phyloP scores from a whole-genome alignment of 2,888 invertebrate species.

The Philopedon plagiatum region DNA sequence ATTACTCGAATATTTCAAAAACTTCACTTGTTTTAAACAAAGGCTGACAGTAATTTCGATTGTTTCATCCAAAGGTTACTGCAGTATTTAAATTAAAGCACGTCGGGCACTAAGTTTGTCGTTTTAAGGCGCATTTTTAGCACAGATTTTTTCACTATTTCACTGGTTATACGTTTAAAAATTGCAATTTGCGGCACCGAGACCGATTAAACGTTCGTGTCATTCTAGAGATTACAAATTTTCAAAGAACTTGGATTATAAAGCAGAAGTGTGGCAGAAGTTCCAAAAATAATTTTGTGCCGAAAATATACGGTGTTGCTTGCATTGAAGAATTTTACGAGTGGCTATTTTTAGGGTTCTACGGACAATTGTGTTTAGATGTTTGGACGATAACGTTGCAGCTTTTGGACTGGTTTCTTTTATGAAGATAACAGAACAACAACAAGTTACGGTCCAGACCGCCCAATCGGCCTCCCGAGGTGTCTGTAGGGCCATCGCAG shows the following conservation, averaged over 20 bases:
- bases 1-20: background rate
- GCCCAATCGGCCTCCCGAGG: too few relatives aligned
- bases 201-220: slow-evolving; percentile 19
- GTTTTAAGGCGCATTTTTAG: background rate
- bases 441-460: too few relatives aligned
- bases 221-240: slow-evolving; percentile 37
- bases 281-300: slow-evolving; percentile 42
- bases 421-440: background rate
- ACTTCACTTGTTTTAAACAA: background rate
- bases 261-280: slow-evolving; percentile 34
- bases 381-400: slow-evolving; percentile 24
- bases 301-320: slow-evolving; percentile 37
- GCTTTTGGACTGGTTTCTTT: background rate
- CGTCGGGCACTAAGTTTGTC: background rate
- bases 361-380: slow-evolving; percentile 40
- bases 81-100: background rate
- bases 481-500: too few relatives aligned
- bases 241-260: slow-evolving; percentile 46
- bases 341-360: slow-evolving; percentile 43
- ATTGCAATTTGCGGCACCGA: background rate
- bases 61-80: background rate
- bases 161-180: background rate
- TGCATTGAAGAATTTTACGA: slow-evolving; percentile 44
- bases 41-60: background rate
- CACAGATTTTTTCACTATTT: background rate